Conservation (phyloP, 2,888 invertebrate genomes). For the Agriopis marginaria region DNA sequence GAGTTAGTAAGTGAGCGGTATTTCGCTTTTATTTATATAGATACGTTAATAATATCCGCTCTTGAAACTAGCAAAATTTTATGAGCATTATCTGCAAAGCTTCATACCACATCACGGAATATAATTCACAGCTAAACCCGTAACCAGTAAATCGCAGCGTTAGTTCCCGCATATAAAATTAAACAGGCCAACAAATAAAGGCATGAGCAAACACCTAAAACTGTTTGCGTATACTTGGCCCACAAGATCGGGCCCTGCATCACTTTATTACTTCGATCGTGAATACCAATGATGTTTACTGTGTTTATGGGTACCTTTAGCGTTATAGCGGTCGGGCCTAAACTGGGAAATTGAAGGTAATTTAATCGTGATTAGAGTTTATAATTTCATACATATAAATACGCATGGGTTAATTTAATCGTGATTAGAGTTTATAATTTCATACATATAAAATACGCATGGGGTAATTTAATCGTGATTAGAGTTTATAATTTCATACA, state of each 20-base stretch:
- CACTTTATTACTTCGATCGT: constrained; percentile 44
- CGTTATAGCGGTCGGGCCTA: constrained; percentile 15
- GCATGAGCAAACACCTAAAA: constrained; percentile 33
- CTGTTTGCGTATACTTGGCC: constrained; percentile 34
- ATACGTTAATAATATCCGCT: not conserved
- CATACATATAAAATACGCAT: too few relatives aligned
- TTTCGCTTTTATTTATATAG: not conserved
- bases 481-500: constrained; percentile 1
- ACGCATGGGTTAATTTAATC: too few relatives aligned
- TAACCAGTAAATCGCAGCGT: constrained; percentile 23
- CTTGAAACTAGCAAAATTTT: not conserved
- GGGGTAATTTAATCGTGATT: constrained; percentile 16
- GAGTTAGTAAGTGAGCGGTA: not conserved
- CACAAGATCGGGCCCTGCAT: constrained; percentile 32
- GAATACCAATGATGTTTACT: constrained; percentile 48
- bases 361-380: constrained; percentile 12
- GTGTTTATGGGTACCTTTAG: constrained; percentile 25
- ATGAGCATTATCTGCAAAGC: not conserved
- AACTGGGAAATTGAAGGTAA: constrained; percentile 12
- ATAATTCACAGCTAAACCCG: constrained; percentile 10
- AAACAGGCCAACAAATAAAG: constrained; percentile 32
- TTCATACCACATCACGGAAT: constrained; percentile 9
- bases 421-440: too few relatives aligned
- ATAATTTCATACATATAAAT: not conserved
- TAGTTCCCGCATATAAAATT: constrained; percentile 35